Evolutionary conservation across 2,113 vertebrate species (phyloP), one percentile per base, ranked within the genome.

Genomic region (Pimephales promelas): DNA sequence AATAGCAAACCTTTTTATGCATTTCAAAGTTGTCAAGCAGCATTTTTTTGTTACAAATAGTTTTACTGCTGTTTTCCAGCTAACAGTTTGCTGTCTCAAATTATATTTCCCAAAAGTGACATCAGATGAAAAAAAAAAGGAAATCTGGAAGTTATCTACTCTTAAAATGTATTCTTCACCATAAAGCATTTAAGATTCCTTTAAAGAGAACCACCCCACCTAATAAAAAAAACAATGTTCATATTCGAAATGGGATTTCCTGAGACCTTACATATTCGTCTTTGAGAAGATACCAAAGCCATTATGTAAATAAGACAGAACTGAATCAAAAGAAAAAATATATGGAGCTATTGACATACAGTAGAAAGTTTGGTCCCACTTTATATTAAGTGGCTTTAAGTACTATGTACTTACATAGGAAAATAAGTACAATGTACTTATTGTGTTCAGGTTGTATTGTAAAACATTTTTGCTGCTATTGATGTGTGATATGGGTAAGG

Each of bases 121-220:
- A 22, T 70, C 24, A 71, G 14, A 49, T 71, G 13, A 54, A 20
- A 40, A 45, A 43, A 43, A 52, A 14, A 18, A 22, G 62, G 28
- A 81, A 54, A 52, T 81, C 45, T 85, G 77, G 70, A 80, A 75
- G 54, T 81, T 56, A 59, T 82, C 74, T 56, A 24, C 36, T 36
- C 14, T 47, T 71, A 47, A 79, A 72, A 56, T 18, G 45, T 8
- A 24, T 45, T 61, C 81, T 31, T 64, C 24, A 6, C 2, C n/a
- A 45, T 36, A 84, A 79, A 62, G 16, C 34, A 61, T 40, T 40
- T 56, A n/a, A 56, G 47, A 77, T 28, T 77, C 22, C 45, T 36
- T 26, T 40, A 62, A 78, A 45, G 70, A n/a, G 22, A 66, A 83
- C 59, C 77, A 79, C 71, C 57, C 45, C 73, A 71, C n/a, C 62